phyloP scores from a whole-genome alignment of 2,113 vertebrate genomes.

The Aspidoscelis tigris region DNA sequence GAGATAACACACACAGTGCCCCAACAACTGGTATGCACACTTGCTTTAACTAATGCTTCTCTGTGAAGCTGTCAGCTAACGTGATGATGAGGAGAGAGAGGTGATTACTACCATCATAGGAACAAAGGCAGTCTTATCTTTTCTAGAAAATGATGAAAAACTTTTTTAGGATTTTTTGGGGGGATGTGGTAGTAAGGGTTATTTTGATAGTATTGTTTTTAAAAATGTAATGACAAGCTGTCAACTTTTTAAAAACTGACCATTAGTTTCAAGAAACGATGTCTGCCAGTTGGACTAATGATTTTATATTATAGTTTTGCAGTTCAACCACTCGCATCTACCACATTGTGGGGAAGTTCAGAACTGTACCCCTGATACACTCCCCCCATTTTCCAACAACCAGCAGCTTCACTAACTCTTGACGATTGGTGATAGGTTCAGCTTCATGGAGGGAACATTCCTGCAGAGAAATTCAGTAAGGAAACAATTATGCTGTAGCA shows the following conservation, averaged over 20 bases:
- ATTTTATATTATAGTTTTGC: background rate
- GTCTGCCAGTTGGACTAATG: background rate
- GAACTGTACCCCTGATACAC: too few species aligned
- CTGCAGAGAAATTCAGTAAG: background rate
- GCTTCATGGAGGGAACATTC: background rate
- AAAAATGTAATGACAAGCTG: background rate
- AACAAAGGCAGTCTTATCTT: background rate
- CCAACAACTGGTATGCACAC: slow-evolving; percentile 55
- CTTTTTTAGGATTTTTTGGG: too few species aligned
- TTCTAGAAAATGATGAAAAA: background rate
- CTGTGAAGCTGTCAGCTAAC: slow-evolving; percentile 19
- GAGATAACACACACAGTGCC: slow-evolving; percentile 63
- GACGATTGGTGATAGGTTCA: too few species aligned
- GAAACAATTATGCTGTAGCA: background rate
- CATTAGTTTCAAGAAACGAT: too few species aligned
- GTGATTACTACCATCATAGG: slow-evolving; percentile 41
- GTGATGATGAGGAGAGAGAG: slow-evolving; percentile 37
- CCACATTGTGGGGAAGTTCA: too few species aligned
- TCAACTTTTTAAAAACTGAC: background rate
- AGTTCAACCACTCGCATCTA: too few species aligned
- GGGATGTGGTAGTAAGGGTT: too few species aligned
- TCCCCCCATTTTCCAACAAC: too few species aligned
- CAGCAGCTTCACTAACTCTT: too few species aligned
- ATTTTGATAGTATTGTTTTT: background rate
- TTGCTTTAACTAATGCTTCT: slow-evolving; percentile 59